These are phyloP conservation scores for Parotia lawesii DNA, from an alignment of 2,113 vertebrate genomes.

Conservation along the genomic window DNA sequence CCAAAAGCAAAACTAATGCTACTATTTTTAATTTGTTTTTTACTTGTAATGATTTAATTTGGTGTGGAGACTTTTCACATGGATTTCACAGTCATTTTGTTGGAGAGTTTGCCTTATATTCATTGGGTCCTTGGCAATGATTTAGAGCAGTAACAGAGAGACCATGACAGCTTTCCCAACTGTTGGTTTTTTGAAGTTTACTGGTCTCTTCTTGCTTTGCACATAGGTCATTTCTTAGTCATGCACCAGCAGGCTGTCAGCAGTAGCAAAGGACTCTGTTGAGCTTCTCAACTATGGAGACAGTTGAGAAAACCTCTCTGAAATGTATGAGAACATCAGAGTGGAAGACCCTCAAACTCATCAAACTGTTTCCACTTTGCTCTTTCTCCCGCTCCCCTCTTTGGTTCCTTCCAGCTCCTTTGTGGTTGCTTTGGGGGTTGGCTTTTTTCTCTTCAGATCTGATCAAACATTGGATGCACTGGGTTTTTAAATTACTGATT, in stretches of 20 bases:
- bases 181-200: neutral
- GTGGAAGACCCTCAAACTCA: neutral
- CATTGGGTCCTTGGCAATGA: neutral
- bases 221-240: conserved; percentile 20
- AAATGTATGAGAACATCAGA: neutral
- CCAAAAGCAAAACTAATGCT: neutral
- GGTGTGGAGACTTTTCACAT: neutral
- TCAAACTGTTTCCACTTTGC: neutral
- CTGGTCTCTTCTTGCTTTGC: neutral
- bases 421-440: neutral
- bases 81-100: neutral
- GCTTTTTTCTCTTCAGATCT: neutral
- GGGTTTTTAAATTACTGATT: neutral
- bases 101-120: neutral
- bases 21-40: neutral
- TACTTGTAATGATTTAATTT: neutral
- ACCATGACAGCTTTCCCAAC: neutral
- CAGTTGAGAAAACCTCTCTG: neutral
- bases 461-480: neutral
- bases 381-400: accelerated
- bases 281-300: neutral
- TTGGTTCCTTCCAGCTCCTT: neutral
- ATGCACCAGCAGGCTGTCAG: neutral
- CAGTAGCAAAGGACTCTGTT: neutral
- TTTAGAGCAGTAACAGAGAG: neutral